phyloP scores from a whole-genome alignment of 2,888 invertebrate genomes.

The Drosophila glabriapex region DNA sequence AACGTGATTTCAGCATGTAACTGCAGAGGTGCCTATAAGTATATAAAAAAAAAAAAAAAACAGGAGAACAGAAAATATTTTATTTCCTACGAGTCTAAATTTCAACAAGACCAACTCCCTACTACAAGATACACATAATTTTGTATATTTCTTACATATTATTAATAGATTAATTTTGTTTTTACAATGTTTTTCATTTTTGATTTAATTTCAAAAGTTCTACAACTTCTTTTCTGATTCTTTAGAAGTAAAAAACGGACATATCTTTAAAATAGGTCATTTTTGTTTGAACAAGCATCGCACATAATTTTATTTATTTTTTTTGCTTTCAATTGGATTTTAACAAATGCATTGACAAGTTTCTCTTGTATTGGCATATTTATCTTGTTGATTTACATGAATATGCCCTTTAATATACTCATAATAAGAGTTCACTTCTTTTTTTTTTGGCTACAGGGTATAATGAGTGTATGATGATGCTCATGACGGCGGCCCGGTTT shows the following conservation, averaged over 20 bases:
- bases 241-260: background rate
- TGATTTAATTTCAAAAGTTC: background rate
- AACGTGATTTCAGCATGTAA: background rate
- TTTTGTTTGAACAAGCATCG: background rate
- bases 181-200: background rate
- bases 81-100: background rate
- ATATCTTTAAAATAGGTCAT: background rate
- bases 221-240: background rate
- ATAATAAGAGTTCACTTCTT: background rate
- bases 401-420: background rate
- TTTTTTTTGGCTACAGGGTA: slow-evolving; percentile 32
- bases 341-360: too few relatives aligned
- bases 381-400: background rate
- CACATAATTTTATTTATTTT: background rate
- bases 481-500: slow-evolving; percentile 32
- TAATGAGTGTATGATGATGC: slow-evolving; percentile 28
- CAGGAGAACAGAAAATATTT: background rate
- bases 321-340: background rate
- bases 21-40: background rate
- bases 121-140: background rate
- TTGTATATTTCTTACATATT: background rate
- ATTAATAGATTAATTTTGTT: background rate
- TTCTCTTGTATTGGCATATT: too few relatives aligned
- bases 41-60: background rate
- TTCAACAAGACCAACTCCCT: too few relatives aligned